phyloP scores from a whole-genome alignment of 2,888 invertebrate species.

The Auanema freiburgensis region DNA sequence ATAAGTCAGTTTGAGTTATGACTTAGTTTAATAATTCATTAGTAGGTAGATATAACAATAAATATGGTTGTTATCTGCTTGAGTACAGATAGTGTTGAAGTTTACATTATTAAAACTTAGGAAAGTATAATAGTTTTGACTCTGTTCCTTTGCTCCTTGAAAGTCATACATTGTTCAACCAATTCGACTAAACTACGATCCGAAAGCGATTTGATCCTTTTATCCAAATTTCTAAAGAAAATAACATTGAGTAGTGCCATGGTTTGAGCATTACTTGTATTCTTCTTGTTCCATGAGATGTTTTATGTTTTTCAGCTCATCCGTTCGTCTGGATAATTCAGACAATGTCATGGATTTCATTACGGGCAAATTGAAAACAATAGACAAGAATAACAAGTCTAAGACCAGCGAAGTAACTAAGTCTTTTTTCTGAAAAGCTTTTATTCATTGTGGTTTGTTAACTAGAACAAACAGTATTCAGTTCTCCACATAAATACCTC shows the following conservation, averaged over 20 bases:
- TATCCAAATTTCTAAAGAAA: constrained; percentile 54
- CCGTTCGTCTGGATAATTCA: constrained; percentile 49
- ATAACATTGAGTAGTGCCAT: neutral
- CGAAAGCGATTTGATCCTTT: constrained; percentile 54
- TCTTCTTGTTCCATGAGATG: constrained; percentile 54
- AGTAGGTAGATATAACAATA: no score
- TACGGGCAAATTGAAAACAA: constrained; percentile 60
- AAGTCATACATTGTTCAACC: constrained; percentile 57
- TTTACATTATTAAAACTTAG: no score
- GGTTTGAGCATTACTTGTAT: constrained; percentile 22
- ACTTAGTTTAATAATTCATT: no score
- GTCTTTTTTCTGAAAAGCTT: constrained; percentile 55
- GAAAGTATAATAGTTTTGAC: constrained; percentile 1
- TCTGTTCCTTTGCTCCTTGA: constrained; percentile 49
- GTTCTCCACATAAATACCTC: constrained; percentile 61
- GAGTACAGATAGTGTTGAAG: no score
- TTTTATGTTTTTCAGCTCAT: constrained; percentile 52
- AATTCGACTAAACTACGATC: constrained; percentile 59
- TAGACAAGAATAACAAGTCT: constrained; percentile 61
- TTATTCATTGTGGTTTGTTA: neutral
- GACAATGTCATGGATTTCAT: constrained; percentile 63
- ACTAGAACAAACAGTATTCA: constrained; percentile 47
- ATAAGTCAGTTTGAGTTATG: no score
- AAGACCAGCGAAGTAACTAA: constrained; percentile 56
- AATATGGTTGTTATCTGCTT: no score